Evolutionary conservation across 2,888 invertebrate species (phyloP).

Genomic region (Lapara coniferarum): DNA sequence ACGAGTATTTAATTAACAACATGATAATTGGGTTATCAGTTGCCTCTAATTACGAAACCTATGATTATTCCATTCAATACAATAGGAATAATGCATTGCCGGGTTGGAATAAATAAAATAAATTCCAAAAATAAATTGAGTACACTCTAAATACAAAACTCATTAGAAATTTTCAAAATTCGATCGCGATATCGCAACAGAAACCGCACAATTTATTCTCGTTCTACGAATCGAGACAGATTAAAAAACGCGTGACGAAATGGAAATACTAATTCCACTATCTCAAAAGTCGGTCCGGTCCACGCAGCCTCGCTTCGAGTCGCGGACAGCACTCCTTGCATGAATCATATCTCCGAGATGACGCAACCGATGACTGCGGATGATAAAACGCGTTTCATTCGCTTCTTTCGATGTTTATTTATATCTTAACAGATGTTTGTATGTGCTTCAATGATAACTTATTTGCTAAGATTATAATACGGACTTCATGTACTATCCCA

Average conservation of each 20-base stretch:
- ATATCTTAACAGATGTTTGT: slow-evolving; percentile 23
- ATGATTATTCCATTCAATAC: not conserved
- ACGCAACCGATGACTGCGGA: slow-evolving; percentile 29
- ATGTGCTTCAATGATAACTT: slow-evolving; percentile 7
- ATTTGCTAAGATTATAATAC: not conserved
- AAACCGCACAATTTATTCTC: not conserved
- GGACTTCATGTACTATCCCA: not conserved
- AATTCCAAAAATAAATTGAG: no score
- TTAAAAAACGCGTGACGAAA: slow-evolving; percentile 10
- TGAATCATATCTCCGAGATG: slow-evolving; percentile 29
- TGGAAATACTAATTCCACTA: slow-evolving; percentile 17
- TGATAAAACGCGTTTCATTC: slow-evolving; percentile 23
- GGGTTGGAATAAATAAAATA: not conserved
- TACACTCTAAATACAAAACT: not conserved
- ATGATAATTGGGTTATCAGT: not conserved
- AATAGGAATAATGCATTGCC: not conserved
- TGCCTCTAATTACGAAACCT: not conserved
- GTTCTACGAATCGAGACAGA: slow-evolving; percentile 7
- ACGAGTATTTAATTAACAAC: not conserved
- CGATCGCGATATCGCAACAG: not conserved
- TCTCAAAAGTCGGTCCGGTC: not conserved
- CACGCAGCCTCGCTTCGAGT: not conserved
- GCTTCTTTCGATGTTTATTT: slow-evolving; percentile 24
- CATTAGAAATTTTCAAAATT: not conserved
- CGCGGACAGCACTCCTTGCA: slow-evolving; percentile 22